Evolutionary conservation across 2,113 vertebrate genomes (phyloP), one percentile per base, ranked within the genome.

Genomic region (Ranitomeya imitator): DNA sequence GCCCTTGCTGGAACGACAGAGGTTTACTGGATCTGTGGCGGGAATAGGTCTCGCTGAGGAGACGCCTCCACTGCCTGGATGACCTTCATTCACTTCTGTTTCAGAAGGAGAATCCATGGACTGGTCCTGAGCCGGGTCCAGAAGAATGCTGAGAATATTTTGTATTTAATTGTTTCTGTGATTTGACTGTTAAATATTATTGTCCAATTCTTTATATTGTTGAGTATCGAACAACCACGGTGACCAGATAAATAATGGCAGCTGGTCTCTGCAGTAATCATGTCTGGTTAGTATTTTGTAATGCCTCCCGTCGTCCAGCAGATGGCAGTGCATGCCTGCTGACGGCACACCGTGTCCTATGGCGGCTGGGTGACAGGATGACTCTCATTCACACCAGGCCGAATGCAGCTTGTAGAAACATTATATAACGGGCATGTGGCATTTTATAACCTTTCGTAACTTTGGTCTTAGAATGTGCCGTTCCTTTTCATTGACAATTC

Each of bases 401-500:
- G 54, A 21, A 54, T 54, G 18, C 51, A 54, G 51, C 19, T 52
- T 54, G 74, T 52, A n/a, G 9, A 45, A 18, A 74, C 19, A 16
- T 16, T 16, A 45, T 3, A n/a, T n/a, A 79, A 79, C 15, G 4
- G 10, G 19, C 52, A 55, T 79, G 51, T 55, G 21, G n/a, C 51
- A 79, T 79, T 79, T 79, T 55, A 14, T 55, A 79, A 79, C 19
- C 77, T 79, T 79, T 52, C 52, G 21, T 55, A 57, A n/a, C 15
- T 23, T n/a, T 55, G 12, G n/a, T 55, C 51, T 55, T 21, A 55
- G n/a, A 23, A 23, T 57, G 37, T 12, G 51, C 45, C 51, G 11
- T 18, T 51, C 73, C 37, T 52, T 76, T 45, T 76, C 12, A 19
- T 45, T 78, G 76, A 1, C 77, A 57, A 57, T 79, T 79, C 13